phyloP scores from a whole-genome alignment of 2,797 vertebrate genomes.

The Cossypha polioptera region DNA sequence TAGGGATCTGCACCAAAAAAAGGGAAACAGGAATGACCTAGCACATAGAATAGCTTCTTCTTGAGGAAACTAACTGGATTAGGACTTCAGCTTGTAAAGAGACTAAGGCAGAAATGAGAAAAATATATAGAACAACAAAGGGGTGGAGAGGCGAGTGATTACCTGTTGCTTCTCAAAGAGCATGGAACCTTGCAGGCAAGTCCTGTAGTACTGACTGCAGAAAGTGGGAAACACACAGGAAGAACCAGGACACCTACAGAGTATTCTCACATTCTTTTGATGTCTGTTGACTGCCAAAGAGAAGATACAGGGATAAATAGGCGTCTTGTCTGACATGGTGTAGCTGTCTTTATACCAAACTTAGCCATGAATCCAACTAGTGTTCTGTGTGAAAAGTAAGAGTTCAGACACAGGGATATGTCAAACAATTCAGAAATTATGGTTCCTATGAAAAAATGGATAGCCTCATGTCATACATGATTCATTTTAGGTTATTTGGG shows the following conservation, averaged over 20 bases:
- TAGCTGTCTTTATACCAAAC: not conserved
- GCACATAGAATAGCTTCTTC: not conserved
- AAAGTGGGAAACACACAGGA: not conserved
- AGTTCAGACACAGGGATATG: not conserved
- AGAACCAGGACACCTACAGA: not conserved
- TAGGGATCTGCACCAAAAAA: not conserved
- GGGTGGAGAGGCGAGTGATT: not conserved
- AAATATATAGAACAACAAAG: not conserved
- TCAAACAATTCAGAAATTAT: not conserved
- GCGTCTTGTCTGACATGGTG: not conserved
- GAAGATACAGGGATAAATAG: not conserved
- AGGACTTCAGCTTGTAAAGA: not conserved
- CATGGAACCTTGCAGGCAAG: not conserved
- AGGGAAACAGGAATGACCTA: not conserved
- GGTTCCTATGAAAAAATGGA: not conserved
- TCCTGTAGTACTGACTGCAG: not conserved
- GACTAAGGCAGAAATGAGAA: not conserved
- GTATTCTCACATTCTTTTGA: fast-evolving
- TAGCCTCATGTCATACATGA: not conserved
- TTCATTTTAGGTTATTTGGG: not conserved
- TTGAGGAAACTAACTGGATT: not conserved
- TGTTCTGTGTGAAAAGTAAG: not conserved
- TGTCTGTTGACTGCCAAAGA: not conserved
- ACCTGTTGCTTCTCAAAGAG: not conserved
- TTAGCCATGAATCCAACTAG: not conserved